phyloP scores from a whole-genome alignment of 2,113 vertebrate species.

The Neoarius graeffei region DNA sequence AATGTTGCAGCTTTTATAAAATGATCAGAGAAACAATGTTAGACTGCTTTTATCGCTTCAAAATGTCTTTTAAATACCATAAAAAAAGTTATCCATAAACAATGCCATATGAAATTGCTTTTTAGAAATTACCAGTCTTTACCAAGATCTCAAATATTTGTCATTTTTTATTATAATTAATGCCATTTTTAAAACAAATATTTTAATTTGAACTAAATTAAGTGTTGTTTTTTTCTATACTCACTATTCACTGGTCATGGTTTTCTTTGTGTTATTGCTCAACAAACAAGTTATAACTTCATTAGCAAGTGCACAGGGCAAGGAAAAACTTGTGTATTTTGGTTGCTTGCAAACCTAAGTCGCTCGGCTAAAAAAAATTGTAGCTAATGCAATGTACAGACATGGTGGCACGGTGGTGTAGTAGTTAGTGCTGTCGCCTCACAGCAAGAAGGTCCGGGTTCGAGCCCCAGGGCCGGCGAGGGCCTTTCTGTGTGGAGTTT shows the following conservation, averaged over 20 bases:
- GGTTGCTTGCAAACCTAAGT: not conserved
- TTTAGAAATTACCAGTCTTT: not conserved
- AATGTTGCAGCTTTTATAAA: conserved; percentile 34
- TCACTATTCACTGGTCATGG: no score
- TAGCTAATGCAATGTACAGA: not conserved
- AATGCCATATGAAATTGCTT: not conserved
- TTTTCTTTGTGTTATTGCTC: no score
- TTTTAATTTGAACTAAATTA: no score
- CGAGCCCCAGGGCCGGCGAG: no score
- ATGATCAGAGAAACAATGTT: not conserved
- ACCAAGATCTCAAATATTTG: not conserved
- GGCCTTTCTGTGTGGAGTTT: no score
- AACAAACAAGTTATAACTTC: no score
- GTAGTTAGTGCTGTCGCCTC: no score
- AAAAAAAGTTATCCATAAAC: not conserved
- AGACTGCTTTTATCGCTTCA: not conserved
- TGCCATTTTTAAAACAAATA: not conserved
- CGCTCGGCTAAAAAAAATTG: not conserved
- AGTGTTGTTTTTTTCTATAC: no score
- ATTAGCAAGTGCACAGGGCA: no score
- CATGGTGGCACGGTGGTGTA: no score
- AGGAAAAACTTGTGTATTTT: not conserved
- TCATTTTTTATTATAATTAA: not conserved
- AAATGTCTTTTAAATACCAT: not conserved
- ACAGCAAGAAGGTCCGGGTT: no score